Evolutionary conservation across 2,113 vertebrate species (phyloP), one percentile per base, ranked within the genome.

Genomic region (Geococcyx californianus): DNA sequence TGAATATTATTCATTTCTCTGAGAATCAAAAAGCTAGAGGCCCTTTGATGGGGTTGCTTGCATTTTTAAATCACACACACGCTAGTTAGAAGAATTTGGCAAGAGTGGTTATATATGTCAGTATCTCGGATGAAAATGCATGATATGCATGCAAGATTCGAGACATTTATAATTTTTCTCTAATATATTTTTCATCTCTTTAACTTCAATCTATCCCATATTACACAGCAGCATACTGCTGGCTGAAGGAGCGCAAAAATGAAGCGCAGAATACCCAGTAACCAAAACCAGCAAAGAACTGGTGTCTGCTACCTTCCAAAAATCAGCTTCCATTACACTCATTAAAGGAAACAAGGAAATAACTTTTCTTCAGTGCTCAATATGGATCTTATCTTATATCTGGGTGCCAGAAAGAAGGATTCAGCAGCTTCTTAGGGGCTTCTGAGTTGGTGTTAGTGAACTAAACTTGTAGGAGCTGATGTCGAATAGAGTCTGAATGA

Each of bases 1-100:
- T 97, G 97, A 97, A 97, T 97, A 95, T 96, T 97, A 95, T 97
- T 97, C 84, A 84, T 93, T 94, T 97, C 90, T 95, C 64, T 82
- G 63, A 95, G 74, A 96, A 97, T 84, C 89, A 96, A 96, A 95
- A 96, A 68, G 76, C 96, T 94, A 69, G 97, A 96, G 97, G 96
- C 93, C 95, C 94, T 97, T 97, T 96, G 87, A 95, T 96, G 94
- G 97, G 93, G 96, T 47, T 55, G 42, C 80, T 91, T 68, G 89
- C 84, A 77, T 91, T 94, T 80, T 69, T 87, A 94, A 97, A 96
- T 95, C 94, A 79, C 70, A 92, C 87, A 95, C 25, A 6, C 36
- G 63, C n/a, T 90, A 82, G 28, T 82, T 76, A 81, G 54, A 84
- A 84, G 51, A 81, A 54, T 87, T 72, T 40, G 31, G 33, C 45